phyloP scores from a whole-genome alignment of 2,888 invertebrate genomes.

The Marasmarcha lunaedactyla region DNA sequence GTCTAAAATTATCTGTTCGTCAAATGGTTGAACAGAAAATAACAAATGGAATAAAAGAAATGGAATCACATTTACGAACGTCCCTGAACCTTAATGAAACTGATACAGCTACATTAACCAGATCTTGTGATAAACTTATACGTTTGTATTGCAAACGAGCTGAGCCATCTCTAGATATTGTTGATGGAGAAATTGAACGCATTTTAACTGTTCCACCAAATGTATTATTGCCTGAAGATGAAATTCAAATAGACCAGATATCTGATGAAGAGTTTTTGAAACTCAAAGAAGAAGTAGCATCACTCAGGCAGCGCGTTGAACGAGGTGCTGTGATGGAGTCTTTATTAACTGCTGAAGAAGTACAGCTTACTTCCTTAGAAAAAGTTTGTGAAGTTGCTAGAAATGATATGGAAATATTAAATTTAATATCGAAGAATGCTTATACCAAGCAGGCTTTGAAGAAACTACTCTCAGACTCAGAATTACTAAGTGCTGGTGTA shows the following conservation, averaged over 20 bases:
- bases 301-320: conserved; percentile 39
- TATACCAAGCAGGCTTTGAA: conserved; percentile 28
- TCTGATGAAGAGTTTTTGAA: conserved; percentile 41
- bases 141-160: conserved; percentile 46
- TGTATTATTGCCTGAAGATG: conserved; percentile 48
- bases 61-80: conserved; percentile 44
- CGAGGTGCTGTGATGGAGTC: conserved; percentile 51
- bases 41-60: conserved; percentile 41
- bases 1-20: conserved; percentile 51
- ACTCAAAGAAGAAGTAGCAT: conserved; percentile 41
- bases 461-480: conserved; percentile 30
- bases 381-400: conserved; percentile 48
- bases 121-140: conserved; percentile 48
- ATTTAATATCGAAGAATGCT: conserved; percentile 33
- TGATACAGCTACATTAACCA: conserved; percentile 40
- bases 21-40: conserved; percentile 60
- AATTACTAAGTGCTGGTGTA: conserved; percentile 40
- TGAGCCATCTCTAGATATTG: conserved; percentile 35
- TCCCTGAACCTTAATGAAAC: conserved; percentile 47
- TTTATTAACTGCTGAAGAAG: conserved; percentile 42
- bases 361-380: conserved; percentile 41
- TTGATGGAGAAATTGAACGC: conserved; percentile 49
- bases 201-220: conserved; percentile 45
- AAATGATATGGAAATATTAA: conserved; percentile 48
- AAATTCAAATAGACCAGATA: conserved; percentile 40